A percentile compares a stretch with the other conserved stretches of the same genome.
These are phyloP conservation scores for Nettapus auritus DNA, from an alignment of 2,113 vertebrate genomes.

Conservation along the genomic window DNA sequence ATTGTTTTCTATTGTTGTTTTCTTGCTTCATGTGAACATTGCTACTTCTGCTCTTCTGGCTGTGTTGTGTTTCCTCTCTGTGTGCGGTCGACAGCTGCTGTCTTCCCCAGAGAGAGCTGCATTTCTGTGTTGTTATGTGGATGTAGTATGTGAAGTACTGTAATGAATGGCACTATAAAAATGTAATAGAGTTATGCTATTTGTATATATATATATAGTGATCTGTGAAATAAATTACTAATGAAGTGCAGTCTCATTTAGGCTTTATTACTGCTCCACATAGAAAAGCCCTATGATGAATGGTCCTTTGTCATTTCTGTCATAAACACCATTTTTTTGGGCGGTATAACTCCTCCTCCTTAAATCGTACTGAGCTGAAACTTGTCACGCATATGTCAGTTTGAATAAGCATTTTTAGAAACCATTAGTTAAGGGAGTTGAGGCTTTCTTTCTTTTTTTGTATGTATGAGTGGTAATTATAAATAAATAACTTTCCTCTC, in stretches of 20 bases:
- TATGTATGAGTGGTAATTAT: neutral
- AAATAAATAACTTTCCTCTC: neutral
- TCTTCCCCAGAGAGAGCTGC: slow-evolving; percentile 4
- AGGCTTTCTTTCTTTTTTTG: neutral
- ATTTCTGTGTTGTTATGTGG: slow-evolving; percentile 1
- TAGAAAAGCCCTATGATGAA: slow-evolving; percentile 69
- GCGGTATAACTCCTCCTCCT: slow-evolving; percentile 36
- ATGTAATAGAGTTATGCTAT: slow-evolving; percentile 55
- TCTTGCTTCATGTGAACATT: neutral
- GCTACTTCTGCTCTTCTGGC: neutral
- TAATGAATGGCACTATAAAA: slow-evolving; percentile 64
- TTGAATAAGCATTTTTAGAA: slow-evolving; percentile 66
- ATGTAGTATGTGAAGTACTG: slow-evolving; percentile 39
- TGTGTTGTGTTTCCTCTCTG: neutral
- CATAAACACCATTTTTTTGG: slow-evolving; percentile 71
- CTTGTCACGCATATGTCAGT: slow-evolving; percentile 53
- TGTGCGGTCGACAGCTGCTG: neutral
- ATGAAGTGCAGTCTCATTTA: slow-evolving; percentile 71
- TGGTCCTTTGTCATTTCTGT: slow-evolving; percentile 73
- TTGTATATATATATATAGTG: slow-evolving; percentile 72
- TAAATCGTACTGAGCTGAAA: slow-evolving; percentile 39
- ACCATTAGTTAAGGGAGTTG: slow-evolving; percentile 44
- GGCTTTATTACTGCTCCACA: slow-evolving; percentile 70
- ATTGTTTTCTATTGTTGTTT: neutral
- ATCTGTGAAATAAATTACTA: slow-evolving; percentile 74